These are phyloP conservation scores for Sorex araneus DNA, from an alignment of 2,113 vertebrate species.

Conservation along the genomic window DNA sequence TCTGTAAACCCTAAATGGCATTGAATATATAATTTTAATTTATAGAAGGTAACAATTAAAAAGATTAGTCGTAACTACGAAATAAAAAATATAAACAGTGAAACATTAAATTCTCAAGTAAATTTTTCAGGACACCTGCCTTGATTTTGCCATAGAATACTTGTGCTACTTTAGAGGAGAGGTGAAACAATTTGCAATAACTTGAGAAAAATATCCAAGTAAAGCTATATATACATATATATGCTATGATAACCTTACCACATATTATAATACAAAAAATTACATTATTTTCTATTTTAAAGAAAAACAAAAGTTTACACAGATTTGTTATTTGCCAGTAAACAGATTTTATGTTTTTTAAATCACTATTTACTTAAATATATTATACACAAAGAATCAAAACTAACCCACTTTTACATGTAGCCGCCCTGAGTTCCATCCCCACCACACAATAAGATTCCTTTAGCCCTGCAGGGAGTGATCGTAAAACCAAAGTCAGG, in stretches of 20 bases:
- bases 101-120: slow-evolving; percentile 50
- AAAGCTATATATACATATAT: too few relatives aligned
- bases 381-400: too few relatives aligned
- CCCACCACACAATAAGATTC: too few relatives aligned
- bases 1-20: too few relatives aligned
- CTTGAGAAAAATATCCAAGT: background rate
- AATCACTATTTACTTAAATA: too few relatives aligned
- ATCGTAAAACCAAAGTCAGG: too few relatives aligned
- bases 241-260: background rate
- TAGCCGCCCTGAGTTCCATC: background rate
- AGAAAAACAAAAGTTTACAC: background rate
- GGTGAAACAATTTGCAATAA: background rate
- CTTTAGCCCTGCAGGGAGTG: too few relatives aligned
- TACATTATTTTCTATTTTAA: background rate
- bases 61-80: background rate
- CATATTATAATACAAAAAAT: background rate
- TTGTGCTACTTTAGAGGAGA: background rate
- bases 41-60: background rate
- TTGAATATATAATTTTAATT: background rate
- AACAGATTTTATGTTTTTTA: background rate
- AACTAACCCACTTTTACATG: too few relatives aligned
- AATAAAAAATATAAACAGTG: slow-evolving; percentile 39
- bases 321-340: background rate
- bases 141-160: background rate
- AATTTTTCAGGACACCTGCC: background rate